Evolutionary conservation across 2,113 vertebrate genomes (phyloP), one percentile per base, ranked within the genome.

Genomic region (Romanogobio albipinnatus): DNA sequence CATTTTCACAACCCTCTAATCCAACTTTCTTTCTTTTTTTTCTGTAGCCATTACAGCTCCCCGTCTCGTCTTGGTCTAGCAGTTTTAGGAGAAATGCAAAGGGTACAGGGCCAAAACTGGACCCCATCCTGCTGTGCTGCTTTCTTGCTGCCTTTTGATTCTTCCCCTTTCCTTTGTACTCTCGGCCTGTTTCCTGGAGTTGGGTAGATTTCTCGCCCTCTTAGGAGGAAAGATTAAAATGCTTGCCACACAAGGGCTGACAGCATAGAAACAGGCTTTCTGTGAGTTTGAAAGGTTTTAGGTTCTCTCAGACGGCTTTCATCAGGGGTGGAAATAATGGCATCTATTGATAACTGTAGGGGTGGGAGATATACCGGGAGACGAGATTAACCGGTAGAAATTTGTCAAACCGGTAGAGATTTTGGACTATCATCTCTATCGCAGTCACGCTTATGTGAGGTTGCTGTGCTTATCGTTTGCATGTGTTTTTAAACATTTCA

Each of bases 161-260:
- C 89, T 89, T 92, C 66, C 82, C 86, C 87, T 88, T 68, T 61
- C 91, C 90, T 94, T 93, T 94, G 87, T 92, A 87, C 83, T 90
- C 89, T 90, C 1, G 6, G 87, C 87, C 86, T 88, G 84, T 95
- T 95, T 95, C 91, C 93, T 73, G 11, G 82, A 88, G 92, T 89
- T 92, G 90, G 87, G 91, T 90, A 90, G 92, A 89, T 86, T 88
- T 90, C 86, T 90, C 76, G 89, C 90, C 87, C 87, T 88, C 93
- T 93, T 90, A 87, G 91, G 83, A 90, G 90, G 90, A 83, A 56
- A 89, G 92, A 95, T 94, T 94, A 94, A 92, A 94, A 93, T 93
- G 87, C 93, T 81, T 76, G 45, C 70, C 47, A n/a, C 66, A 71
- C 80, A 82, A 82, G 33, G 80, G 26, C 66, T 71, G 66, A 82